These are phyloP conservation scores for Fistularia commersonii DNA, from an alignment of 2,797 vertebrate genomes.

Conservation along the genomic window DNA sequence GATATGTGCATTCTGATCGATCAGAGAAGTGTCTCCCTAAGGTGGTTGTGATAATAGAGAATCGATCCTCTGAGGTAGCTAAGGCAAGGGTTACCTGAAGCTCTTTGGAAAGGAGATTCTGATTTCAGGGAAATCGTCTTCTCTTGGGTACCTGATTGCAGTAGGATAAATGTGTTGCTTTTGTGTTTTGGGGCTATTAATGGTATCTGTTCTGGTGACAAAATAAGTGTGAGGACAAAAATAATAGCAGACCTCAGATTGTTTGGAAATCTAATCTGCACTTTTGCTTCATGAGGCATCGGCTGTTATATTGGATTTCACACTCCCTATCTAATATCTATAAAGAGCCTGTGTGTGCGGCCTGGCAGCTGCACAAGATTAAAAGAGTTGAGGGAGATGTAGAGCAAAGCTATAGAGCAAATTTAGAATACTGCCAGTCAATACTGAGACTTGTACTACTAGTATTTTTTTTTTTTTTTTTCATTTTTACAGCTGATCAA, in stretches of 20 bases:
- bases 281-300: slow-evolving; percentile 3
- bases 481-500: slow-evolving; percentile 28
- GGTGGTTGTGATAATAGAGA: too few relatives aligned
- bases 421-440: too few relatives aligned
- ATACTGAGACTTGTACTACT: neutral
- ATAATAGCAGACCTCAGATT: slow-evolving; percentile 14
- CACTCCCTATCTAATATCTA: neutral
- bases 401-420: too few relatives aligned
- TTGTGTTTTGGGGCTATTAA: slow-evolving; percentile 5
- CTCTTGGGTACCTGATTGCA: neutral
- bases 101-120: too few relatives aligned
- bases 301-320: neutral
- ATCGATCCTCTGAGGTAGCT: too few relatives aligned
- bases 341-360: slow-evolving; percentile 7
- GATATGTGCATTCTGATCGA: too few relatives aligned
- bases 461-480: neutral
- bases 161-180: neutral
- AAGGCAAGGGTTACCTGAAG: too few relatives aligned
- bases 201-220: slow-evolving; percentile 5
- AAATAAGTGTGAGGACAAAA: slow-evolving; percentile 13
- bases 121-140: neutral
- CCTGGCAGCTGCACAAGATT: slow-evolving; percentile 7
- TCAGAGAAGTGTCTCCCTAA: too few relatives aligned
- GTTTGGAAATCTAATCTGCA: neutral
- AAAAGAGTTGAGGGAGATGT: too few relatives aligned